Base-by-base conservation (phyloP, 2,113 vertebrate genomes). In the Platycercus adscitus region DNA sequence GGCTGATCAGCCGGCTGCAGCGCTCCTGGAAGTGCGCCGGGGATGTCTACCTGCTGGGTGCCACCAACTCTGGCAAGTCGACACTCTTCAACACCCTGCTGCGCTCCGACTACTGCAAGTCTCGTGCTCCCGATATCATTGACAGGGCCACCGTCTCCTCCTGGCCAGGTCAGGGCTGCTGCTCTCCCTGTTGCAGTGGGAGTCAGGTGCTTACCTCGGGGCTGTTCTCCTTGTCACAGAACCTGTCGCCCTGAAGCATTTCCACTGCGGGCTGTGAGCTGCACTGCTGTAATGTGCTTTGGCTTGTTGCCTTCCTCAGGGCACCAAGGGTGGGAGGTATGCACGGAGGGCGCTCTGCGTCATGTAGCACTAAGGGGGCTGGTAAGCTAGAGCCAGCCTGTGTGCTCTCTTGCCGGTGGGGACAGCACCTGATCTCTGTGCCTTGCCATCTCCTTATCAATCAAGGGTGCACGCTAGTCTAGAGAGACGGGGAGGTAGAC, bases 51-150 rank as follows among this genome's bases (percentile, higher is more conserved):
- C 97, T 99, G 64, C 98, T 99, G 64, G 99, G 99, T 0, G 96
- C 97, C 17, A 98, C 99, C 73, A 99, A 99, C 77, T 98, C 98
- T 0, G 99, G 99, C 49, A 99, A 99, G 96, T 99, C 99, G 0
- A 99, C 99, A 1, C 98, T 99, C 37, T 99, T 99, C 97, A 99
- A 99, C 89, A 93, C 98, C 5, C 97, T 99, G 50, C 97, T 99
- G 50, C 86, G 95, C 68, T 99, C 99, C 0, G 99, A 99, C 94
- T 99, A 98, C 95, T 99, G 99, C 98, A 99, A 98, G 49, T 97
- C 98, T 91, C 98, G 96, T 17, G 98, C 98, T 25, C 66, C 98
- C 0, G 97, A 99, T 3, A 53, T 97, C 15, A 77, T 99, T 43
- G 86, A 97, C 91, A 98, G 98, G 79, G 99, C 99, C 78, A 99